Percentiles rank a stretch among this genome's conserved stretches.
These are phyloP conservation scores for Gasteruption jaculator DNA, from an alignment of 2,888 invertebrate species.

Conservation along the genomic window DNA sequence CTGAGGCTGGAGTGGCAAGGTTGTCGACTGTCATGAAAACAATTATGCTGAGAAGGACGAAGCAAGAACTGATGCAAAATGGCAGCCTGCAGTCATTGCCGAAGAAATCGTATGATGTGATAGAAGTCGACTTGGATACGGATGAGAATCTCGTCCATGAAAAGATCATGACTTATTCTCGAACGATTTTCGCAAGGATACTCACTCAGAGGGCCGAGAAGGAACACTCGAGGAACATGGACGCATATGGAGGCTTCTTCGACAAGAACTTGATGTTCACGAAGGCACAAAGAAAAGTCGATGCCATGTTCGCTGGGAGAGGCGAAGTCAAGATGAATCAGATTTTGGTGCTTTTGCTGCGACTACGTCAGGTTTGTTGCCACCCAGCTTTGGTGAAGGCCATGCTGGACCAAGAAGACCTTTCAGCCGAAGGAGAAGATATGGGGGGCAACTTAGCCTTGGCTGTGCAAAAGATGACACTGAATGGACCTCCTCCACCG, in stretches of 20 bases:
- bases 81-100: conserved; percentile 65
- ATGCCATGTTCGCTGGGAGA: conserved; percentile 39
- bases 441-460: conserved; percentile 24
- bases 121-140: conserved; percentile 62
- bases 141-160: conserved; percentile 77
- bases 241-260: conserved; percentile 27
- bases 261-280: conserved; percentile 39
- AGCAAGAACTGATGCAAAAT: conserved; percentile 66
- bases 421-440: conserved; percentile 40
- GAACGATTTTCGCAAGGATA: conserved; percentile 72
- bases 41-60: conserved; percentile 83
- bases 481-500: too few species aligned
- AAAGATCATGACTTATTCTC: conserved; percentile 67
- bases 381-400: conserved; percentile 79
- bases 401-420: conserved; percentile 54
- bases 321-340: conserved; percentile 56
- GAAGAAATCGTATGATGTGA: conserved; percentile 55
- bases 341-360: conserved; percentile 76
- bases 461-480: conserved; percentile 26
- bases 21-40: conserved; percentile 82
- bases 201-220: conserved; percentile 72
- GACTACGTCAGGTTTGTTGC: conserved; percentile 84
- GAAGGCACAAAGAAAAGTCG: conserved; percentile 39
- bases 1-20: conserved; percentile 71
- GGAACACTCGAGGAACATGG: conserved; percentile 42